These are phyloP conservation scores for Acanthoscelides obtectus DNA, from an alignment of 2,888 invertebrate genomes.

Conservation along the genomic window DNA sequence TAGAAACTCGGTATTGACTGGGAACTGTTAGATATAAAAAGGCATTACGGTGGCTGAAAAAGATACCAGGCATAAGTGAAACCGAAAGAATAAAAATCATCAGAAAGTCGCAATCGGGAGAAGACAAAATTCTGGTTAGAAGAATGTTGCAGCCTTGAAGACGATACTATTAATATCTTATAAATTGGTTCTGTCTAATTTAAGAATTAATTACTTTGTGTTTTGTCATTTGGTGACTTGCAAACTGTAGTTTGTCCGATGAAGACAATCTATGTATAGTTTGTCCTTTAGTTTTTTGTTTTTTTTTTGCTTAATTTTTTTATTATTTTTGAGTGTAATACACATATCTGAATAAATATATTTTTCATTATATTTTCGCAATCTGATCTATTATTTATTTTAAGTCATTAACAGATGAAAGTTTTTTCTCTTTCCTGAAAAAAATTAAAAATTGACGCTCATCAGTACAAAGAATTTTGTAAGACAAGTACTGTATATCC, in stretches of 20 bases:
- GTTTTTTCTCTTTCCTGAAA: no score
- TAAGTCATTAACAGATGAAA: no score
- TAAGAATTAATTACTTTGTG: neutral
- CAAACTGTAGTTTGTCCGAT: conserved; percentile 1
- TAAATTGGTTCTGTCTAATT: neutral
- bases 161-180: neutral
- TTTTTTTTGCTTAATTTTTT: no score
- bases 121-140: neutral
- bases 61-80: neutral
- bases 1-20: no score
- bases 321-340: no score
- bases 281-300: neutral
- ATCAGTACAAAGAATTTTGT: no score
- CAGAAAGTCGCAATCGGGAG: no score
- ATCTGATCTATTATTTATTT: no score
- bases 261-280: neutral
- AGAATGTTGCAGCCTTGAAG: neutral
- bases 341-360: no score
- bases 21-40: neutral
- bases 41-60: neutral
- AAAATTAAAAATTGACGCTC: no score
- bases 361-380: no score
- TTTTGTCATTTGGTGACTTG: neutral
- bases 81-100: neutral
- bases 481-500: no score